Evolutionary conservation across 1,140 invertebrate genomes (phyloP).

Genomic region (Manduca sexta): DNA sequence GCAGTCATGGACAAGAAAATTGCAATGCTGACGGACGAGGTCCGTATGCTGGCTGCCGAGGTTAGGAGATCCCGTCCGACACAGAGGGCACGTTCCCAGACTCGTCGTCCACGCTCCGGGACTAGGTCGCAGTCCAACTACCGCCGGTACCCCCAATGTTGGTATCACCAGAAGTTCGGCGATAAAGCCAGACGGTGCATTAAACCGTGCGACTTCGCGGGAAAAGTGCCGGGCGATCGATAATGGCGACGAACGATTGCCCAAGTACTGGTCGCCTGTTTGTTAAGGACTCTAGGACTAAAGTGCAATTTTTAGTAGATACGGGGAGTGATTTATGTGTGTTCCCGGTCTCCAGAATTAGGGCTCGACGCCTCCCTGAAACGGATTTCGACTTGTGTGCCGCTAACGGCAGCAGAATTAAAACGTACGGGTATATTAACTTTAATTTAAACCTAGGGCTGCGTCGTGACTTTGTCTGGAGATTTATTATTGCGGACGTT

Average conservation of each 20-base stretch:
- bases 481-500: conserved; percentile 25
- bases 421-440: conserved; percentile 15
- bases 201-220: conserved; percentile 11
- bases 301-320: conserved; percentile 4
- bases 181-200: conserved; percentile 9
- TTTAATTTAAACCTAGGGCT: conserved; percentile 22
- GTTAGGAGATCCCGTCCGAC: neutral
- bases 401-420: conserved; percentile 20
- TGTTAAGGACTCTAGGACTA: neutral
- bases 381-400: conserved; percentile 18
- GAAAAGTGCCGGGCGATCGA: neutral
- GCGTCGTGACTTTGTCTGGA: conserved; percentile 21
- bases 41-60: neutral
- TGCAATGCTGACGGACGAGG: neutral
- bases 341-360: neutral
- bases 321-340: conserved; percentile 7
- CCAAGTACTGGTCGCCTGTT: conserved; percentile 7
- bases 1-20: neutral
- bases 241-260: conserved; percentile 6
- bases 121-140: conserved; percentile 1
- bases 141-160: conserved; percentile 4
- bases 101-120: too few species aligned
- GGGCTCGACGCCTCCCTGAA: neutral
- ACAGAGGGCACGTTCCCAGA: neutral
- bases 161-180: conserved; percentile 19